Evolutionary conservation across 2,797 vertebrate genomes (phyloP), one percentile per base, ranked within the genome.

Genomic region (Masticophis lateralis): DNA sequence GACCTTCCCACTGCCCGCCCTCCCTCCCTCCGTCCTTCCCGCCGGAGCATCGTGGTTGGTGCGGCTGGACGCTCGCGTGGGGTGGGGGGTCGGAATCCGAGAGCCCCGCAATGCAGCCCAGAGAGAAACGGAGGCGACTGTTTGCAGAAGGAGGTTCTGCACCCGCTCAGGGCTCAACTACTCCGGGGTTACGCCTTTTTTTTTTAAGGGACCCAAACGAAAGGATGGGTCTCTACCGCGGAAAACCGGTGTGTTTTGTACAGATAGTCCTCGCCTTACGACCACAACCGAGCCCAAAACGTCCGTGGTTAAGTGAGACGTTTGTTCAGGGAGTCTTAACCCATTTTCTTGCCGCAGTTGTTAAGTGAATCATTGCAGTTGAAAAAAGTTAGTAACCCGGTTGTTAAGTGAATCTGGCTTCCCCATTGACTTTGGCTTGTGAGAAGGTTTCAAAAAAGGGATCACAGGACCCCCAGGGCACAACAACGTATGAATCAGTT

Each of bases 21-120:
- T 2, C 66, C 28, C 3, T 28, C 27, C n/a, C 3, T 27, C 10
- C 9, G 3, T 2, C 16, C 3, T 27, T 25, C 57, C 3, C 1
- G 27, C 53, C 27, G 3, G 53, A 10, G 3, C 3, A 2, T 4
- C 2, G 18, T 8, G 51, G 13, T 1, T 47, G 43, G 1, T 1
- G 22, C 4, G 37, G 10, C 20, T 1, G 56, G 32, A 3, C 4
- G 20, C 11, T 22, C 2, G 47, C 6, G 47, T 51, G 47, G 6
- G 47, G 5, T 11, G 5, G 55, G 8, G 16, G 16, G 18, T 18
- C 3, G 37, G 69, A 2, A 22, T 11, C 74, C 10, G 4, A 25
- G 74, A 47, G 37, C 9, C 8, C 37, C 18, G 37, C 1, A 12
- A 83, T 43, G 20, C 4, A 83, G 37, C 9, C 8, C 37, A 5